Evolutionary conservation across 2,888 invertebrate species (phyloP), one percentile per base, ranked within the genome.

Genomic region (Liopterus haemorrhoidalis): DNA sequence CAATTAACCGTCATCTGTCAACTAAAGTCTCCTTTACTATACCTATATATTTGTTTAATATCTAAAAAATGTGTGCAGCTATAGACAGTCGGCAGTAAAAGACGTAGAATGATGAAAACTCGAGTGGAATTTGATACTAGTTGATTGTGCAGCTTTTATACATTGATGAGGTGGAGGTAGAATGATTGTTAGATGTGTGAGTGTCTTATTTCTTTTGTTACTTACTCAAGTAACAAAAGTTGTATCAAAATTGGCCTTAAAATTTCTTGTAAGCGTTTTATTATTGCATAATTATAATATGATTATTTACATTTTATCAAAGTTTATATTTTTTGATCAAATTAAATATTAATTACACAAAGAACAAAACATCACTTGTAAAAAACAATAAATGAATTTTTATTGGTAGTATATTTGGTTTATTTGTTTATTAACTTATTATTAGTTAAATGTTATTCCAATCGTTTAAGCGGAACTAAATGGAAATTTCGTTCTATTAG

Each of bases 301-400:
- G n/a, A n/a, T 61, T 64, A 63, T 64, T 61, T 60, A 59, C 60
- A 59, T 60, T 62, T 63, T 62, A 59, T 59, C 59, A 57, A 49
- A 49, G 54, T 54, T 59, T 61, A 62, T 64, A 62, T 63, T 62
- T 62, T 61, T 65, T 57, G 55, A 56, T 39, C 45, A 45, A 44
- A 39, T 14, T 45, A 39, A 45, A 33, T 45, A 22, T 21, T 38
- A 32, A 33, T 18, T 24, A 45, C 38, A 32, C 12, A 39, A 45
- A 38, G 45, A 32, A 44, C 21, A 40, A 58, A 54, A 61, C 62
- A 63, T 63, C 62, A 62, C 62, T 45, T 37, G 37, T 25, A 45
- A 44, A 27, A 33, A 9, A 55, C 51, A 49, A 56, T 61, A 56
- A 61, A 61, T 62, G 60, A 60, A 54, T 55, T 57, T 45, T 58